Percentiles rank a stretch among this genome's conserved stretches.
Conservation (phyloP, 2,888 invertebrate genomes). For the Xestoiulus laeticollis region DNA sequence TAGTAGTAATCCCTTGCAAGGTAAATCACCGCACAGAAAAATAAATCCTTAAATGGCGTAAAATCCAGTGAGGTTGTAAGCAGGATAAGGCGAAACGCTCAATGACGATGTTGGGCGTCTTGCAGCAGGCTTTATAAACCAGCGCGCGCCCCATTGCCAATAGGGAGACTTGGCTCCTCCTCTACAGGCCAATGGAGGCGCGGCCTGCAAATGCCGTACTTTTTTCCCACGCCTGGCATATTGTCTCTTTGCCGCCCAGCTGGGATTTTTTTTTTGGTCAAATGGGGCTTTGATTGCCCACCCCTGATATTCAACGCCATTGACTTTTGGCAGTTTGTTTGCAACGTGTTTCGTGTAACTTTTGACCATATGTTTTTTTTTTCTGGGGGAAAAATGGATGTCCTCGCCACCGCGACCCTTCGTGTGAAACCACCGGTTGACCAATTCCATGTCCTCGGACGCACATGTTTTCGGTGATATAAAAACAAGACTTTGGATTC, state of each 20-base stretch:
- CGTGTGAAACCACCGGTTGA: not conserved
- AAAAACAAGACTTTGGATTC: too few relatives aligned
- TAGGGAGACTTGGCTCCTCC: not conserved
- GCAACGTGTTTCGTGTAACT: not conserved
- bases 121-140: not conserved
- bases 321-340: not conserved
- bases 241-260: not conserved
- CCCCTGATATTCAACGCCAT: not conserved
- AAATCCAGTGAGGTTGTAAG: not conserved
- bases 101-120: not conserved
- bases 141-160: not conserved
- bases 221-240: constrained; percentile 17
- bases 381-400: too few relatives aligned
- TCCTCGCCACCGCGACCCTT: not conserved
- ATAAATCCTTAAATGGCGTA: not conserved
- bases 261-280: not conserved
- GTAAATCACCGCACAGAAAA: constrained; percentile 17
- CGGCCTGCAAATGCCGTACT: not conserved
- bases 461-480: too few relatives aligned
- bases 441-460: too few relatives aligned
- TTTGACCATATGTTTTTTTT: not conserved
- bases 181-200: not conserved
- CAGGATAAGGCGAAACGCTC: not conserved
- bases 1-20: not conserved
- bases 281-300: not conserved